Evolutionary conservation across 2,113 vertebrate genomes (phyloP).

Genomic region (Geococcyx californianus): DNA sequence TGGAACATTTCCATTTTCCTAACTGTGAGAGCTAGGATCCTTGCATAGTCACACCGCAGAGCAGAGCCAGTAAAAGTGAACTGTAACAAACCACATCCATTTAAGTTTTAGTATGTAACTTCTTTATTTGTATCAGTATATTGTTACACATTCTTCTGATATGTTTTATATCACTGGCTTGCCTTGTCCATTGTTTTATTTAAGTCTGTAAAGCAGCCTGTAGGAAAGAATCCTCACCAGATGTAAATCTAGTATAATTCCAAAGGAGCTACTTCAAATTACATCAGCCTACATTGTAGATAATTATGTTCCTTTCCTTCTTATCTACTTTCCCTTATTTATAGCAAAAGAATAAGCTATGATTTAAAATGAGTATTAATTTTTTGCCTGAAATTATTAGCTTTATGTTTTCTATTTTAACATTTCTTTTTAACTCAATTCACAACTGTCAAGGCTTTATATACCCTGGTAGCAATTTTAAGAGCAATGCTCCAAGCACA

Average conservation of each 20-base stretch:
- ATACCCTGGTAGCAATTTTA: background rate
- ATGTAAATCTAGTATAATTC: background rate
- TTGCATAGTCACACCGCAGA: background rate
- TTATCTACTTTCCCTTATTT: constrained; percentile 23
- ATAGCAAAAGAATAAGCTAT: background rate
- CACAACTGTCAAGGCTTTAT: background rate
- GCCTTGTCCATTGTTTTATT: background rate
- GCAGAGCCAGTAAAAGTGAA: background rate
- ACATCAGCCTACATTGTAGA: background rate
- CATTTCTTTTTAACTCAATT: background rate
- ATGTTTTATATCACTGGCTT: background rate
- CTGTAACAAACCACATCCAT: background rate
- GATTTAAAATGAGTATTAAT: background rate
- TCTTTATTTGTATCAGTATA: background rate
- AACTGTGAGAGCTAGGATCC: background rate
- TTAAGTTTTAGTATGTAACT: background rate
- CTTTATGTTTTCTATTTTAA: background rate
- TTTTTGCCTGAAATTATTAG: background rate
- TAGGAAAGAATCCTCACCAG: background rate
- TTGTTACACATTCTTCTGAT: background rate
- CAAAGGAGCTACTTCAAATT: background rate
- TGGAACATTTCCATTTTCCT: background rate
- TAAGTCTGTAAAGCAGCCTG: background rate
- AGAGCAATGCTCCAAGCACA: background rate
- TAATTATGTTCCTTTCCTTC: background rate